Conservation (phyloP, 2,113 vertebrate species). For the Mustelus asterias region DNA sequence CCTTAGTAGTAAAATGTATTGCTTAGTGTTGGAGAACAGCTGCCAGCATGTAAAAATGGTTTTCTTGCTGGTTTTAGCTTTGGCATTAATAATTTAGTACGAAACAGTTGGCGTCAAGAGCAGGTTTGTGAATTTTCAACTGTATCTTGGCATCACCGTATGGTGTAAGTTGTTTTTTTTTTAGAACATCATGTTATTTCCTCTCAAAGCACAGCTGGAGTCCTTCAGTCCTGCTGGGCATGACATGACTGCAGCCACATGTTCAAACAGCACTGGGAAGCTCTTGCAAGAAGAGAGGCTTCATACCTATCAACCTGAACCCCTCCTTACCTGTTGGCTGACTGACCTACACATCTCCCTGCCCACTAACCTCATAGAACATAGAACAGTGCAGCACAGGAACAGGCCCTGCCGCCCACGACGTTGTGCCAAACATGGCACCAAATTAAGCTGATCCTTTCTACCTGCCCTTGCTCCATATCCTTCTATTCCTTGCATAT, state of each 20-base stretch:
- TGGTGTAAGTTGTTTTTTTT: background rate
- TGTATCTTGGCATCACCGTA: background rate
- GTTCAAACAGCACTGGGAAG: background rate
- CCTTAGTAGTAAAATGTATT: background rate
- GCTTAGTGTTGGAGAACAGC: background rate
- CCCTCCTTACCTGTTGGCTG: background rate
- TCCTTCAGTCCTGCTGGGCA: background rate
- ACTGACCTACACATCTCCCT: background rate
- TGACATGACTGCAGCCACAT: background rate
- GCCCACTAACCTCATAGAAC: background rate
- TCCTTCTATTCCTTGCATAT: no score
- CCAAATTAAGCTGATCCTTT: no score
- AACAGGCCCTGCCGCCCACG: no score
- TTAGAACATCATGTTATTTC: background rate
- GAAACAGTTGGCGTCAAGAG: background rate
- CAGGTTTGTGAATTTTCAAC: background rate
- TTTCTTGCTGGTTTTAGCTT: slow-evolving; percentile 10
- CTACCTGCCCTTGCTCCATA: no score
- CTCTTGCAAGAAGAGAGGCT: background rate
- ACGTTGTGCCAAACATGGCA: no score
- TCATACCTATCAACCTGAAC: background rate
- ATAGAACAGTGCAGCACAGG: no score
- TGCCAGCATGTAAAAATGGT: background rate
- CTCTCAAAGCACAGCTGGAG: background rate
- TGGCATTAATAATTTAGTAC: background rate